Base-by-base conservation (phyloP, 2,797 vertebrate genomes). In the Diplodus puntazzo region DNA sequence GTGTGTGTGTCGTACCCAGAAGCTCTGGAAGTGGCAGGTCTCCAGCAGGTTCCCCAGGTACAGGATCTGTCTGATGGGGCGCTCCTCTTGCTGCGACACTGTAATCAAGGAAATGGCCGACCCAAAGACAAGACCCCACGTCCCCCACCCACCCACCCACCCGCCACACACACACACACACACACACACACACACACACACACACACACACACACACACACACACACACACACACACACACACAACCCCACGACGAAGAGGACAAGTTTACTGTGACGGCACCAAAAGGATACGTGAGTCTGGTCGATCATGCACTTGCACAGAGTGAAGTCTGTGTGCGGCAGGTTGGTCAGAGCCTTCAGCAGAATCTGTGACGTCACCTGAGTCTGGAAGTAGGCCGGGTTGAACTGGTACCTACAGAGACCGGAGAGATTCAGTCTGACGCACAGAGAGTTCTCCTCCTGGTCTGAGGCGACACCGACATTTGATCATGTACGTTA, bases 251-350 rank as follows among this genome's bases (percentile, higher is more conserved):
- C 4, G 34, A 34, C 8, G 8, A 34, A 13, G 43, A 45, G 43
- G 43, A 45, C 43, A 9, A 1, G 34, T 34, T 9, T 9, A 9
- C 34, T 34, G 34, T 2, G 25, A 25, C 2, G 0, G 91, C 85
- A 90, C 81, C 87, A 75, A 88, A 94, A 95, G 95, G 97, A 98
- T 98, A 98, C 98, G 11, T 97, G 97, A 2, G 96, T 96, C 87
- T 98, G 97, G 91, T 99, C 97, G 0, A 98, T 98, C 97, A 99
- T 98, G 77, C 98, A 99, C 87, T 99, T 99, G 95, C 98, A 99
- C 42, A 99, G 95, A 0, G 98, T 99, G 93, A 99, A 99, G 95
- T 99, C 97, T 0, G 97, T 99, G 95, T 99, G 97, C 0, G 98
- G 98, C 3, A 99, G 95, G 88, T 99, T 99, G 82, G 98, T 99